Evolutionary conservation across 2,797 vertebrate genomes (phyloP).

Genomic region (Euthynnus affinis): DNA sequence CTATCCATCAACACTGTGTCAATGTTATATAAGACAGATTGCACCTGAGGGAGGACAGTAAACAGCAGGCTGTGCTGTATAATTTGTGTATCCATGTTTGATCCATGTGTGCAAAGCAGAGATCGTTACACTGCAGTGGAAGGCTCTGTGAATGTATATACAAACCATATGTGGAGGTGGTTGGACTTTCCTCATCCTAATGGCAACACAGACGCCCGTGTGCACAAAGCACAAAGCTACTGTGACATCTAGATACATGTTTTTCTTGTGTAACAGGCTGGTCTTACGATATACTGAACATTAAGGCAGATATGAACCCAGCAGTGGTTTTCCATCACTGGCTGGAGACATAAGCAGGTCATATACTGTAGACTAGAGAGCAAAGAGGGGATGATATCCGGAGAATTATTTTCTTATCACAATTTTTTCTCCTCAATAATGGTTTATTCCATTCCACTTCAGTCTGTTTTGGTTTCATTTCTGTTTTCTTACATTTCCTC

Average conservation of each 20-base stretch:
- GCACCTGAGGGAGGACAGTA: constrained; percentile 21
- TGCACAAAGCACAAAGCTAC: neutral
- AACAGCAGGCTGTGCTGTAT: constrained; percentile 28
- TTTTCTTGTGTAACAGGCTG: neutral
- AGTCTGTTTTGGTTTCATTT: neutral
- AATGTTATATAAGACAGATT: constrained; percentile 38
- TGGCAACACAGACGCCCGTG: constrained; percentile 6
- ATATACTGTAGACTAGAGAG: neutral
- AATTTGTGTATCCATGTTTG: neutral
- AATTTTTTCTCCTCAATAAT: neutral
- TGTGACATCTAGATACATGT: neutral
- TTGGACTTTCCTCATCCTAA: neutral
- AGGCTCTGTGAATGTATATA: neutral
- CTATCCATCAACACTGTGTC: constrained; percentile 37
- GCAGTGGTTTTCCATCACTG: neutral
- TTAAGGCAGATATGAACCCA: neutral
- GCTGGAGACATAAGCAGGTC: neutral
- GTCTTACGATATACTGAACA: neutral
- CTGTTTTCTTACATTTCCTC: neutral
- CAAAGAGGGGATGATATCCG: neutral
- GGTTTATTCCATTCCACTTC: neutral
- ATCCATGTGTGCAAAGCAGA: constrained; percentile 9
- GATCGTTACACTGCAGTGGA: constrained; percentile 7
- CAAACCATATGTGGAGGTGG: neutral
- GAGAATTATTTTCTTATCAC: neutral